Evolutionary conservation across 1,140 invertebrate genomes (phyloP), one percentile per base, ranked within the genome.

Genomic region (Acromyrmex heyeri): DNA sequence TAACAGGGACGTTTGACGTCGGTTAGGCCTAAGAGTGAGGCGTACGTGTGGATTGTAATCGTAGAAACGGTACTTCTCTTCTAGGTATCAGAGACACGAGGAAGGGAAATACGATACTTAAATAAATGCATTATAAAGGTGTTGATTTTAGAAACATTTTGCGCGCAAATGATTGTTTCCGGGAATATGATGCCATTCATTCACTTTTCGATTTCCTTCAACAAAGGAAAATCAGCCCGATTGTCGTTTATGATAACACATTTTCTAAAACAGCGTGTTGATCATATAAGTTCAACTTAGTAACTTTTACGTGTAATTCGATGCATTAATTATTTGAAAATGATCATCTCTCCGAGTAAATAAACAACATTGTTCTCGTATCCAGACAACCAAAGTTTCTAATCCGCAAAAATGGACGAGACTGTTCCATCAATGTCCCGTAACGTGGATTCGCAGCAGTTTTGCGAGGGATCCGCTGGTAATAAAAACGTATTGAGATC

Each of bases 131-230:
- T 75, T 83, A 83, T 55, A 83, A 83, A 75, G 55, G 55, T 83
- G 79, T 83, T 83, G 79, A 83, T 83, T 83, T 83, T 83, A 83
- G 55, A 73, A 83, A 83, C n/a, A 62, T 72, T 82, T 64, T 77
- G n/a, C 62, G n/a, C n/a, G n/a, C 14, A 55, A 24, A 61, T 61
- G 24, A 83, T 75, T 75, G 62, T 73, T 83, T 83, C 79, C 79
- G 79, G 55, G 55, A 82, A 50, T 48, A 55, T 21, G 55, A 14
- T 34, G 38, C 34, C 10, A 8, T 14, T 50, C 16, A 50, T 50
- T 16, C 48, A 14, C 48, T 83, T 61, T 10, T 53, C 14, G 8
- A 30, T 30, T 64, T 44, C 3, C 57, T 2, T 30, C 38, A 18
- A 34, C 59, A 34, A 6, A 48, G 24, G 18, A 21, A 65, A 65